Evolutionary conservation across 2,888 invertebrate genomes (phyloP).

Genomic region (Dioctria linearis): DNA sequence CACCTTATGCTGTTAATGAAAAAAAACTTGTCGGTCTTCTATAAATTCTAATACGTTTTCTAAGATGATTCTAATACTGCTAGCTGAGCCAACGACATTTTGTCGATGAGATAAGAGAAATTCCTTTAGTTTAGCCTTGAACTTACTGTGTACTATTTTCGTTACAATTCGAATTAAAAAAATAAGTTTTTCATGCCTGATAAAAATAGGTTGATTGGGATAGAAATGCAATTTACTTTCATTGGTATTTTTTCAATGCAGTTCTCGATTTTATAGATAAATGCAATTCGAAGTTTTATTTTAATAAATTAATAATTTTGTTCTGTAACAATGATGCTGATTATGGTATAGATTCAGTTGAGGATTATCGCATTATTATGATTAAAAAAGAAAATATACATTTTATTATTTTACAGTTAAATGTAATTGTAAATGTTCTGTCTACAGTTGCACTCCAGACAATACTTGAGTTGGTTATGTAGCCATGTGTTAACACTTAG

Average conservation of each 20-base stretch:
- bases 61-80: neutral
- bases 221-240: slow-evolving; percentile 2
- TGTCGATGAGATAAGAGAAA: slow-evolving; percentile 33
- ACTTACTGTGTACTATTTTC: slow-evolving; percentile 35
- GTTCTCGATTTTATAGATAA: too few relatives aligned
- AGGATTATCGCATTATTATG: too few relatives aligned
- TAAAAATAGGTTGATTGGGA: slow-evolving; percentile 29
- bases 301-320: too few relatives aligned
- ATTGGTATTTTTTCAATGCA: neutral
- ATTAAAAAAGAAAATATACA: too few relatives aligned
- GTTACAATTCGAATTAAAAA: slow-evolving; percentile 21
- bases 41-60: neutral
- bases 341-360: too few relatives aligned
- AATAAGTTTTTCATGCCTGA: neutral
- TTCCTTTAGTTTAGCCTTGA: slow-evolving; percentile 34
- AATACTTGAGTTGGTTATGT: too few relatives aligned
- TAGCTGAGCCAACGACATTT: slow-evolving; percentile 18
- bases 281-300: too few relatives aligned
- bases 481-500: too few relatives aligned
- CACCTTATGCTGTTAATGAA: neutral
- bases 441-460: too few relatives aligned
- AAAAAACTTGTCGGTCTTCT: slow-evolving; percentile 11
- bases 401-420: too few relatives aligned
- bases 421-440: too few relatives aligned
- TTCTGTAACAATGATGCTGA: too few relatives aligned